A percentile compares a stretch with the other conserved stretches of the same genome.
phyloP scores from a whole-genome alignment of 1,140 invertebrate genomes.

The Aphaenogaster floridana region DNA sequence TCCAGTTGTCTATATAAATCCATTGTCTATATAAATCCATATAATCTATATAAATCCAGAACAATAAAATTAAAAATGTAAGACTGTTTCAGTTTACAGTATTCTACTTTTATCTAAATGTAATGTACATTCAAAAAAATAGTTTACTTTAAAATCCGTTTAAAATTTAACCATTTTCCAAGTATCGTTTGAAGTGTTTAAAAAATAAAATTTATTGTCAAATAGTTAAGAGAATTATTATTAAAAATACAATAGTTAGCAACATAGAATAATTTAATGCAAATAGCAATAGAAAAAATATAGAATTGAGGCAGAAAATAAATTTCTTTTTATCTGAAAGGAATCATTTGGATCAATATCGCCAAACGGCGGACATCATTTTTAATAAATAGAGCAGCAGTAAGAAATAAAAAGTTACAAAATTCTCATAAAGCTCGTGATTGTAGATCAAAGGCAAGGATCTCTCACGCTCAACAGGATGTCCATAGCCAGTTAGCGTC shows the following conservation, averaged over 20 bases:
- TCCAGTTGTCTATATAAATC: neutral
- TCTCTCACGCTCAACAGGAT: constrained; percentile 72
- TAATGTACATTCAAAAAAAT: neutral
- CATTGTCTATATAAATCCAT: neutral
- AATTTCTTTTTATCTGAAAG: neutral
- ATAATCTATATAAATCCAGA: neutral
- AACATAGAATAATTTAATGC: neutral
- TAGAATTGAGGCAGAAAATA: neutral
- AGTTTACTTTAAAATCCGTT: constrained; percentile 10
- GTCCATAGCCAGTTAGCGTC: constrained; percentile 68
- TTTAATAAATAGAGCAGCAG: neutral
- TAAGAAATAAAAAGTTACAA: neutral
- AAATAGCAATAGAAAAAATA: neutral
- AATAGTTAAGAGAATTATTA: neutral
- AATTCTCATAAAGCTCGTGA: neutral
- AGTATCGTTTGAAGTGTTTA: neutral
- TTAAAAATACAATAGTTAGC: neutral
- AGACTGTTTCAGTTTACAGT: neutral
- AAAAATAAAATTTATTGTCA: neutral
- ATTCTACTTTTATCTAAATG: neutral
- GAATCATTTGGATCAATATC: neutral
- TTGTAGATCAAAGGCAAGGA: constrained; percentile 84
- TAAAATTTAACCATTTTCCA: neutral
- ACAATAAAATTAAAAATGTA: neutral
- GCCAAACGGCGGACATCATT: neutral